Evolutionary conservation across 1,140 invertebrate species (phyloP), one percentile per base, ranked within the genome.

Genomic region (Tetramorium simillimum): DNA sequence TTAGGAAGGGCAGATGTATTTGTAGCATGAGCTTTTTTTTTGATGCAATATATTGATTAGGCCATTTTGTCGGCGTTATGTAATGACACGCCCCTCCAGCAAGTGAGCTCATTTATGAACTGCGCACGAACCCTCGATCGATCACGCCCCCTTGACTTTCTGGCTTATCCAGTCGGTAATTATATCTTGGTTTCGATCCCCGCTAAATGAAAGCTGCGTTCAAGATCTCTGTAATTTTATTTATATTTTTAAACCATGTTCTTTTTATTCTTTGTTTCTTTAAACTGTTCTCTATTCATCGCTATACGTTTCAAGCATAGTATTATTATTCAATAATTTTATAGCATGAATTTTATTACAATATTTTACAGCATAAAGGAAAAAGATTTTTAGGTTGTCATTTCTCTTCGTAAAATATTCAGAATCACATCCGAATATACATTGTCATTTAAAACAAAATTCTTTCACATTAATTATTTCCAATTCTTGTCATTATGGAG

Each of bases 1-100:
- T 24, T 2, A 28, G 0, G 12, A 77, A 62, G 18, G 1, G 40
- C 18, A 24, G 6, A 43, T 58, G 12, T 21, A 0, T 33, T 82
- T 60, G 33, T 60, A n/a, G 16, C 18, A 12, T 33, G n/a, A 9
- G 21, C 16, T 10, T 40, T 40, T 18, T 18, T 60, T 14, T 46
- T 18, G 4, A 3, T 14, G 18, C 12, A 60, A 28, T 60, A 37
- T 84, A 75, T 84, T 56, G 53, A 84, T 84, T 60, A 75, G 40
- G 80, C 80, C 80, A 84, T 84, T 84, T 84, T 75, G 80, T 84
- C 80, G 80, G 80, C 18, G 7, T 60, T 75, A 58, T 37, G 37
- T 73, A 75, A 84, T 60, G 53, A 60, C 69, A 62, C 80, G 40
- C 28, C 80, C 40, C 65, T 75, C 53, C 60, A 16, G 12, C 24